These are phyloP conservation scores for Myopa testacea DNA, from an alignment of 2,888 invertebrate genomes.

Conservation along the genomic window DNA sequence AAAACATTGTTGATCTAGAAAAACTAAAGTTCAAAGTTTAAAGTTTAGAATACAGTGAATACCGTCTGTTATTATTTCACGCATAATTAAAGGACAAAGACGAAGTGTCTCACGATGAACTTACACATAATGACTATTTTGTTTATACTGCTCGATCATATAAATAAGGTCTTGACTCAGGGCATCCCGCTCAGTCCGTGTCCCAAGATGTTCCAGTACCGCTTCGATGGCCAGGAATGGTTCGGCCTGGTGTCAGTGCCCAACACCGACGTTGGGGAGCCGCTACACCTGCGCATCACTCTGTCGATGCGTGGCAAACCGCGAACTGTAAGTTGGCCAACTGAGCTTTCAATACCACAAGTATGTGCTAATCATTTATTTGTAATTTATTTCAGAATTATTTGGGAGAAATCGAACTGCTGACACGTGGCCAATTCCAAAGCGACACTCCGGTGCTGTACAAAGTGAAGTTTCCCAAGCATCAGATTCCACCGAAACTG, in stretches of 20 bases:
- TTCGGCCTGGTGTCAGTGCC: constrained; percentile 67
- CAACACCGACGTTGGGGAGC: constrained; percentile 57
- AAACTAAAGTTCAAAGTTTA: not conserved
- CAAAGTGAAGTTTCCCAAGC: constrained; percentile 73
- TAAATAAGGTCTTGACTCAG: constrained; percentile 56
- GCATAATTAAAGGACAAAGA: not conserved
- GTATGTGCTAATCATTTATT: not conserved
- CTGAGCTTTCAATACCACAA: not conserved
- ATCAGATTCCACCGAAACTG: constrained; percentile 71
- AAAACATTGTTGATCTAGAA: no score
- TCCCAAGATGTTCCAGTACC: constrained; percentile 67
- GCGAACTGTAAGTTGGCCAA: constrained; percentile 57
- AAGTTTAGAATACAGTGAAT: not conserved
- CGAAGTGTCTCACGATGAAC: constrained; percentile 46
- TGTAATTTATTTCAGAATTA: constrained; percentile 69
- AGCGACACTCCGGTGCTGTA: constrained; percentile 69
- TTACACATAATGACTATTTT: constrained; percentile 49
- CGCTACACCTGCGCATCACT: constrained; percentile 60
- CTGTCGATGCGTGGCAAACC: constrained; percentile 64
- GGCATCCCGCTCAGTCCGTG: constrained; percentile 64
- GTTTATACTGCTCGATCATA: constrained; percentile 51
- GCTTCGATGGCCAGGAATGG: constrained; percentile 66
- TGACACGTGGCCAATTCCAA: constrained; percentile 66
- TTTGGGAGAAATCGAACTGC: constrained; percentile 72
- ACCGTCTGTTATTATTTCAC: not conserved